Percentiles rank a stretch among this genome's conserved stretches.
Evolutionary conservation across 2,888 invertebrate species (phyloP).

Genomic region (Caenorhabditis wallacei): DNA sequence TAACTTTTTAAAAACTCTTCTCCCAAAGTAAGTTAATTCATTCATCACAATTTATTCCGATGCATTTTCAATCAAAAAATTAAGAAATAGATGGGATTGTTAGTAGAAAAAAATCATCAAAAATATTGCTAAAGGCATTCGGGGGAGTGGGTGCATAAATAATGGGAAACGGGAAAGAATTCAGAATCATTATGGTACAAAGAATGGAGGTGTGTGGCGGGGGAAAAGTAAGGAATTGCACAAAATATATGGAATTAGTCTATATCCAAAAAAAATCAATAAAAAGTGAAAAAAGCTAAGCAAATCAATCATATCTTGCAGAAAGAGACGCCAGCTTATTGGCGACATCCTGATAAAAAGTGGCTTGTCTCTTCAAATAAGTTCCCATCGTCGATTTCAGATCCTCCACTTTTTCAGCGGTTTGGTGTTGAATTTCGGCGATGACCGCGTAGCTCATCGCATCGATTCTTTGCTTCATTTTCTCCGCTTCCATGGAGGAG

Average conservation of each 20-base stretch:
- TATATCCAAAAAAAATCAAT: not conserved
- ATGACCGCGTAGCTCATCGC: constrained; percentile 94
- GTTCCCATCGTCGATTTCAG: constrained; percentile 91
- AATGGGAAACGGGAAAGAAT: not conserved
- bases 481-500: constrained; percentile 65
- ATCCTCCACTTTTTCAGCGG: constrained; percentile 89
- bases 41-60: constrained; percentile 5
- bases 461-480: constrained; percentile 87
- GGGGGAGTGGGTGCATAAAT: not conserved
- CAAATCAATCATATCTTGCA: constrained; percentile 60
- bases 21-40: not conserved
- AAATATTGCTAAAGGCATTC: not conserved
- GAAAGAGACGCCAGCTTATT: constrained; percentile 75
- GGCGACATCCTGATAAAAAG: constrained; percentile 90
- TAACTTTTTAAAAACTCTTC: no score
- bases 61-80: not conserved
- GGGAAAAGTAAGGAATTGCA: not conserved
- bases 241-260: not conserved
- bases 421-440: constrained; percentile 96
- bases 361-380: constrained; percentile 92
- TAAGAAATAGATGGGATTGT: not conserved
- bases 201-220: not conserved
- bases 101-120: not conserved
- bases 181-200: constrained; percentile 33
- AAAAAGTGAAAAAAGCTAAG: not conserved